A percentile compares a stretch with the other conserved stretches of the same genome.
Evolutionary conservation across 92 coral and sea anemone species (phyloP).

Genomic region (Porites evermanni): DNA sequence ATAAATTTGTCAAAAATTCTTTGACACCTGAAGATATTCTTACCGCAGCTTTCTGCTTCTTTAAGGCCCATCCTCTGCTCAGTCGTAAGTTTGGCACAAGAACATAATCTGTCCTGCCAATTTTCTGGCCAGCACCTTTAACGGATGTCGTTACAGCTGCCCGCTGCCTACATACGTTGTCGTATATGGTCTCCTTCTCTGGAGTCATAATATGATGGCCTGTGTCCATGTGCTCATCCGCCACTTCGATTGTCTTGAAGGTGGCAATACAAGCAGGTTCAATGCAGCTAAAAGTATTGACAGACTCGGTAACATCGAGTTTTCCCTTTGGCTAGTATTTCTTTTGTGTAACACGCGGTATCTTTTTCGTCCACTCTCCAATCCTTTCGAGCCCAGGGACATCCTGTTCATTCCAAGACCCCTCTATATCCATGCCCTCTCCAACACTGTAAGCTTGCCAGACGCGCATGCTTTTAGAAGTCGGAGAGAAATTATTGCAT

Average conservation of each 20-base stretch:
- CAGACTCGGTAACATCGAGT: neutral
- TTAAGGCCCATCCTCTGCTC: slow-evolving; percentile 36
- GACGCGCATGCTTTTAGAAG: slow-evolving; percentile 23
- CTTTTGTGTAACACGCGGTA: neutral
- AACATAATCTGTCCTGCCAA: neutral
- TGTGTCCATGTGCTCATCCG: slow-evolving; percentile 59
- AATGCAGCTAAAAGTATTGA: slow-evolving; percentile 23
- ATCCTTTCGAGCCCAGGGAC: slow-evolving; percentile 47
- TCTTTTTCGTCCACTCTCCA: slow-evolving; percentile 19
- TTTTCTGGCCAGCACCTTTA: slow-evolving; percentile 32
- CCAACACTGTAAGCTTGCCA: slow-evolving; percentile 57
- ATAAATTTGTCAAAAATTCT: slow-evolving; percentile 2
- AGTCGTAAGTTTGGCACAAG: too few relatives aligned
- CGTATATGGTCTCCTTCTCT: slow-evolving; percentile 48
- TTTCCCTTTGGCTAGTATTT: slow-evolving; percentile 18
- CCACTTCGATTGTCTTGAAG: slow-evolving; percentile 51
- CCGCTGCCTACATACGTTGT: slow-evolving; percentile 47
- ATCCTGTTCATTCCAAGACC: slow-evolving; percentile 29
- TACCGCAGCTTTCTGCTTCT: slow-evolving; percentile 8
- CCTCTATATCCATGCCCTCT: slow-evolving; percentile 24
- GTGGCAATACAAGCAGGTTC: slow-evolving; percentile 55
- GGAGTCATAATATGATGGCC: slow-evolving; percentile 43
- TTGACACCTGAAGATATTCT: slow-evolving; percentile 18
- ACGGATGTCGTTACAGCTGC: slow-evolving; percentile 21
- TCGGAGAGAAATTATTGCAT: slow-evolving; percentile 35